Evolutionary conservation across 2,888 invertebrate genomes (phyloP), one percentile per base, ranked within the genome.

Genomic region (Phortica magna): DNA sequence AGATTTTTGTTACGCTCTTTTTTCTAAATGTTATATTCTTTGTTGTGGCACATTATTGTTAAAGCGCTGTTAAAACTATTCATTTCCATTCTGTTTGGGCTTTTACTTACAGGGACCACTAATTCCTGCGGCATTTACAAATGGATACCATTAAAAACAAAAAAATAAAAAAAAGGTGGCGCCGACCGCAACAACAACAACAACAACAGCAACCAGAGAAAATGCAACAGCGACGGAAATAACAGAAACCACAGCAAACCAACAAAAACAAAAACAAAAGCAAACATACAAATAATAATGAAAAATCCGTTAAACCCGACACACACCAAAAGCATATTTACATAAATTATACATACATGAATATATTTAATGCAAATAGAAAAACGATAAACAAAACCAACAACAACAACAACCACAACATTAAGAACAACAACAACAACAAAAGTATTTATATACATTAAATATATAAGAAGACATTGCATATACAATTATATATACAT

Each of bases 101-200:
- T 81, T 85, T 83, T 84, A 83, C 85, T 91, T 89, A 77, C 95
- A 98, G 98, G 98, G 97, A 92, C 97, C 98, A 92, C 94, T 98
- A 94, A 98, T 98, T 95, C 98, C 98, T 94, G 97, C 98, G 94
- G 98, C 98, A 94, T 98, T 98, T 94, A 98, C 98, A 95, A 98
- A 98, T 95, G 98, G 98, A 94, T 98, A 98, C 95, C 98, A 98
- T 95, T 94, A 93, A 93, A 82, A 85, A 84, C 55, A 55, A 55
- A 5, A 55, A 55, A 7, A 55, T n/a, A 7, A 55, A 12, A 53
- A 10, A 19, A 59, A 59, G 87, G 89, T 89, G 89, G 85, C 89
- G 87, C 84, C 74, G 77, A 22, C 57, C 82, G 7, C 76, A 80
- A 31, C 75, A 77, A 14, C 48, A 80, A 9, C 77, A 79, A 31